phyloP scores from a whole-genome alignment of 2,888 invertebrate species.

The Microctonus aethiopoides region DNA sequence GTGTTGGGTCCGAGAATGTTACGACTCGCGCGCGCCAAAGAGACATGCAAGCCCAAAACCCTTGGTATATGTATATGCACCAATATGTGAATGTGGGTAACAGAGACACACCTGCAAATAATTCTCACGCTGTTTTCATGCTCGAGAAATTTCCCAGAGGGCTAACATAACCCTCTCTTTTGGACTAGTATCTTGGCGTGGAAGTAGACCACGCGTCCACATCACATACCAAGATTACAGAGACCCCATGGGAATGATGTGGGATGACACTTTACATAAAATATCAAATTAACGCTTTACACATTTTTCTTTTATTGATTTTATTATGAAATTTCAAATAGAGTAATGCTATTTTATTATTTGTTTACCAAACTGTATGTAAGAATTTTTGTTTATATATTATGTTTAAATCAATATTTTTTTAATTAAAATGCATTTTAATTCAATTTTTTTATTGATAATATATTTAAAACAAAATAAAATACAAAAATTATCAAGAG shows the following conservation, averaged over 20 bases:
- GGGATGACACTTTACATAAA: neutral
- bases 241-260: conserved; percentile 7
- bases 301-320: neutral
- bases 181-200: conserved; percentile 38
- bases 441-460: too few relatives aligned
- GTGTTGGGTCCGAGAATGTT: conserved; percentile 31
- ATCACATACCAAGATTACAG: neutral
- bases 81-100: too few relatives aligned
- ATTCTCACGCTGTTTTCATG: conserved; percentile 57
- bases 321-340: neutral
- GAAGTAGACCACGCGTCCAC: conserved; percentile 29
- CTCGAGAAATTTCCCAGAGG: conserved; percentile 57
- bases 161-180: conserved; percentile 35
- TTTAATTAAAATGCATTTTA: too few relatives aligned
- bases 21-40: conserved; percentile 49
- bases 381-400: too few relatives aligned
- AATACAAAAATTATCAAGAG: too few relatives aligned
- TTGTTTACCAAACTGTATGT: too few relatives aligned
- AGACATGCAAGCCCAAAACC: conserved; percentile 55
- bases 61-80: too few relatives aligned
- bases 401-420: too few relatives aligned
- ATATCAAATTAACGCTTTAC: neutral
- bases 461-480: too few relatives aligned
- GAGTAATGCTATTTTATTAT: too few relatives aligned
- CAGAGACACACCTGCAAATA: conserved; percentile 57